Evolutionary conservation across 1,140 invertebrate species (phyloP).

Genomic region (Brachionus plicatilis): DNA sequence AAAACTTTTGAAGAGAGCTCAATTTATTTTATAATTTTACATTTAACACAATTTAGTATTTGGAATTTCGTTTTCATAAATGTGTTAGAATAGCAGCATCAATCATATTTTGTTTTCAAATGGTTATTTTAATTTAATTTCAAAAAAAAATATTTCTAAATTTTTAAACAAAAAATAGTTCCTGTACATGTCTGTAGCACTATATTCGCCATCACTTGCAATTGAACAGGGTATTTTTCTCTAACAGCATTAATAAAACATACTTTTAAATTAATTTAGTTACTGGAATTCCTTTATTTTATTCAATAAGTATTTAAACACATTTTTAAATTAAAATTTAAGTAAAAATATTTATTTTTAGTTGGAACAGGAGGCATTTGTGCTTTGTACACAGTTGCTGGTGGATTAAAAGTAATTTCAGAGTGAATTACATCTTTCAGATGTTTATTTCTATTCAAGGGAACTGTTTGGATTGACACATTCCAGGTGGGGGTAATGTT

Average conservation of each 20-base stretch:
- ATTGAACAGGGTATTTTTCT: conserved; percentile 72
- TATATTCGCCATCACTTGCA: conserved; percentile 84
- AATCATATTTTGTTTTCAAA: conserved; percentile 27
- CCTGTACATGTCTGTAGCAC: conserved; percentile 83
- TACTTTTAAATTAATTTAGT: not conserved
- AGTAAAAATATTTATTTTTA: not conserved
- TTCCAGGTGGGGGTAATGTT: conserved; percentile 81
- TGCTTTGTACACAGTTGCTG: conserved; percentile 26
- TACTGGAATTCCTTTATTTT: conserved; percentile 26
- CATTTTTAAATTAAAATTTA: not conserved
- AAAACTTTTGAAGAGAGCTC: not conserved
- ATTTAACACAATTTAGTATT: conserved; percentile 58
- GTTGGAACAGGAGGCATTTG: conserved; percentile 39
- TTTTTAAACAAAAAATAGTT: conserved; percentile 49
- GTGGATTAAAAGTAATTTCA: conserved; percentile 71
- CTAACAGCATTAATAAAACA: not conserved
- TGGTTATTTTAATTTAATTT: not conserved
- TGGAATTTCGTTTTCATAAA: conserved; percentile 26
- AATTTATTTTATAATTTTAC: not conserved
- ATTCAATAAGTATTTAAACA: conserved; percentile 22
- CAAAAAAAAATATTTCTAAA: not conserved
- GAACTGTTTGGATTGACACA: conserved; percentile 65
- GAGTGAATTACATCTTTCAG: not conserved
- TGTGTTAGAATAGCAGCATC: conserved; percentile 8
- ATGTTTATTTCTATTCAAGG: not conserved